These are phyloP conservation scores for Catonia carolina DNA, from an alignment of 2,888 invertebrate genomes.

Conservation along the genomic window DNA sequence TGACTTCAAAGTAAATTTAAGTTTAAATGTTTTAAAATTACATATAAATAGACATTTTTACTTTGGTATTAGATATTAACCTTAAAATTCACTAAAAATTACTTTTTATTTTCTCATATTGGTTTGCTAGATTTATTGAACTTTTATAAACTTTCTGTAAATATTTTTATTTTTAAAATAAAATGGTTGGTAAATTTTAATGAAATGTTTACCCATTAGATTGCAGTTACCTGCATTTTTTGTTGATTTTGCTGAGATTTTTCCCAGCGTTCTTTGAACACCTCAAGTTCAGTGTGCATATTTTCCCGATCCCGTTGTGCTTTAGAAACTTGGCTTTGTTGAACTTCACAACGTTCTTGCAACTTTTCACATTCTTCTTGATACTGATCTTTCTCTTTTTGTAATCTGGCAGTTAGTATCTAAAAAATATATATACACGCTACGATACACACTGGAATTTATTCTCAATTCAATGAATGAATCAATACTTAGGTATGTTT, in stretches of 20 bases:
- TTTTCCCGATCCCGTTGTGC: conserved; percentile 79
- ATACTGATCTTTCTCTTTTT: conserved; percentile 81
- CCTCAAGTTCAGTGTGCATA: conserved; percentile 75
- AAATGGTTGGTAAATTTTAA: too few relatives aligned
- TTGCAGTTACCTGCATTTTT: conserved; percentile 61
- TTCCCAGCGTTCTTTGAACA: conserved; percentile 81
- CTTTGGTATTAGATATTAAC: too few relatives aligned
- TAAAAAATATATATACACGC: conserved; percentile 38
- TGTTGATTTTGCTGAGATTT: conserved; percentile 78
- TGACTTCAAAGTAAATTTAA: too few relatives aligned
- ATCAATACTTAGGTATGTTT: not conserved
- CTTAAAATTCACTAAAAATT: too few relatives aligned
- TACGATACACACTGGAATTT: not conserved
- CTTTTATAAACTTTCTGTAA: too few relatives aligned
- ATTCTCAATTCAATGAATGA: too few relatives aligned
- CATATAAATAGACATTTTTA: too few relatives aligned
- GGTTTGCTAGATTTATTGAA: too few relatives aligned
- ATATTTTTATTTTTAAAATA: too few relatives aligned
- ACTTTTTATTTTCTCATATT: too few relatives aligned
- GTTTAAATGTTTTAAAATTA: too few relatives aligned
- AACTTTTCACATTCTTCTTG: conserved; percentile 74
- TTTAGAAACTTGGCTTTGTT: conserved; percentile 73
- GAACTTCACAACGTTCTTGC: conserved; percentile 74
- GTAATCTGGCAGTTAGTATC: conserved; percentile 67
- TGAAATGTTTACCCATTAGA: too few relatives aligned